These are phyloP conservation scores for Tetanocera ferruginea DNA, from an alignment of 2,888 invertebrate species.

Conservation along the genomic window DNA sequence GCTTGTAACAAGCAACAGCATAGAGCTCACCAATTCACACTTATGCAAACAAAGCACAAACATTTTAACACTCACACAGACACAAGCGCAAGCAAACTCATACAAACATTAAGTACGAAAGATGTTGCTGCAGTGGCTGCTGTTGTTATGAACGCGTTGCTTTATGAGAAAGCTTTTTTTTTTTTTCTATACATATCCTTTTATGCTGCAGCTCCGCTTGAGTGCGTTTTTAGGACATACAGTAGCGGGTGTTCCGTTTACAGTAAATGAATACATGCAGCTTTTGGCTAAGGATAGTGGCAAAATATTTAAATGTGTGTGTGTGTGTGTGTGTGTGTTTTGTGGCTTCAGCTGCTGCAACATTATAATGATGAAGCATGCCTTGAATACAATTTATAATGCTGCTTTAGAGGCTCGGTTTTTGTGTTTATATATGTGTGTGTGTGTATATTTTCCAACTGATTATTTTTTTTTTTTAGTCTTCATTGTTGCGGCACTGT, in stretches of 20 bases:
- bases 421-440: not conserved
- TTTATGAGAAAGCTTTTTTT: not conserved
- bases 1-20: no score
- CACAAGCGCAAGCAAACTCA: not conserved
- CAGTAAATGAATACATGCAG: not conserved
- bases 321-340: not conserved
- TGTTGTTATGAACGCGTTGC: not conserved
- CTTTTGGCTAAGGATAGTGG: not conserved
- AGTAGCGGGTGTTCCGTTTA: not conserved
- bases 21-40: no score
- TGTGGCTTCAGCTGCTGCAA: not conserved
- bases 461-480: not conserved
- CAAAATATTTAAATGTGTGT: not conserved
- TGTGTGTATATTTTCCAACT: not conserved
- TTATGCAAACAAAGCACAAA: not conserved
- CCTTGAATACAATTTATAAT: constrained; percentile 28
- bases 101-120: not conserved
- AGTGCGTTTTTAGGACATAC: constrained; percentile 2
- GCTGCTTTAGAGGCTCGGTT: not conserved
- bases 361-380: constrained; percentile 17
- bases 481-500: not conserved
- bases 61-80: not conserved
- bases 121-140: not conserved
- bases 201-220: not conserved
- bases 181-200: not conserved